Base-by-base conservation (phyloP, 2,888 invertebrate species). In the Ecliptopera silaceata region DNA sequence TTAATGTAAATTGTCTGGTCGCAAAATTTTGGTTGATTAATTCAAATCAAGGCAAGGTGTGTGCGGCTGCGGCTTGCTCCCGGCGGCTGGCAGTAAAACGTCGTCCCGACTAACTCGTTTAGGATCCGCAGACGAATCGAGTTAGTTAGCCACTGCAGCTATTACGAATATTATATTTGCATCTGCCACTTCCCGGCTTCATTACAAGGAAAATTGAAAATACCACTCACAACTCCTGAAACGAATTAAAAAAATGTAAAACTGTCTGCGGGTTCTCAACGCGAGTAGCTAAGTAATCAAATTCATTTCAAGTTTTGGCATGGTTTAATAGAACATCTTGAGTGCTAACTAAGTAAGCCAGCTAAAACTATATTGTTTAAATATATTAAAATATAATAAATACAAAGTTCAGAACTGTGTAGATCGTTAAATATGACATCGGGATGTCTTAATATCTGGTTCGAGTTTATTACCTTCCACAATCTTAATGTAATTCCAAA, bases 81-180 rank as follows among this genome's bases (percentile, higher is more conserved):
- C 31, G 42, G 26, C 15, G 32, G 66, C 56, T 61, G 65, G 66
- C 73, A 70, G 74, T 73, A 68, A 75, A 75, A 79, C 74, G 71
- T 72, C 75, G 74, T 71, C 69, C 70, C 73, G 70, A 75, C 71
- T 85, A 86, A 86, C 84, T 83, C 84, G 80, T 74, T 89, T 88
- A 87, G 84, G 82, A 80, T 85, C 85, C 79, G 79, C 84, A 84
- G 82, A 80, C 80, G 85, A 87, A 86, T 83, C 68, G 81, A 87
- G 89, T 88, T 88, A 88, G 85, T 85, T 83, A 83, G 81, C 80
- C 77, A 74, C 80, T 75, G 78, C 82, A 78, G 81, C 75, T 78
- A 86, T 86, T 86, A 84, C 81, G 82, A 87, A 88, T 86, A 89
- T 87, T 80, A 84, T 83, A 87, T 87, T 87, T 86, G 82, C 84